Percentiles rank a stretch among this genome's conserved stretches.
These are phyloP conservation scores for Rhabdomys pumilio DNA, from an alignment of 2,797 vertebrate species.

Conservation along the genomic window DNA sequence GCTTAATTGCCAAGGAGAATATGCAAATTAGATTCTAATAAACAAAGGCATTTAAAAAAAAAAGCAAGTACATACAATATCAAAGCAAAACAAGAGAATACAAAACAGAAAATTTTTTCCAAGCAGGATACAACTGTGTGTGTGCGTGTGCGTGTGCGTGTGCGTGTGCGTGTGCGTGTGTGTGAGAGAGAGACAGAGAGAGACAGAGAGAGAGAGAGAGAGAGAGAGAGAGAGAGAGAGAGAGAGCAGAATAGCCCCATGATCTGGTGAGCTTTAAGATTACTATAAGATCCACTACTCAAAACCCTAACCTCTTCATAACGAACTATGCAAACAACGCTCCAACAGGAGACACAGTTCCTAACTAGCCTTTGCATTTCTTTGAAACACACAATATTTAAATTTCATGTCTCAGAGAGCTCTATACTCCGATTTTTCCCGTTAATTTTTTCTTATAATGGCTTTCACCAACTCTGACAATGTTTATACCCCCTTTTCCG, in stretches of 20 bases:
- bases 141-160: not conserved
- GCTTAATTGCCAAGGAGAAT: not conserved
- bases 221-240: too few relatives aligned
- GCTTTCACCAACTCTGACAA: not conserved
- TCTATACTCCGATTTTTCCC: not conserved
- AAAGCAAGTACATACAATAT: not conserved
- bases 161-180: not conserved
- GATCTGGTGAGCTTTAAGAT: not conserved
- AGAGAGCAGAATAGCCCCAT: not conserved
- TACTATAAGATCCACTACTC: not conserved
- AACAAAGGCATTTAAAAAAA: not conserved
- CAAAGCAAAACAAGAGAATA: not conserved
- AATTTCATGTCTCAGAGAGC: not conserved
- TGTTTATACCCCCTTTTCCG: not conserved
- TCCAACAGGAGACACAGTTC: fast-evolving
- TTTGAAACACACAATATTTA: conserved; percentile 5
- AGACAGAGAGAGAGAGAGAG: not conserved
- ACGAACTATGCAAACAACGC: not conserved
- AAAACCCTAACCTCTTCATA: not conserved
- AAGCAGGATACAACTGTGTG: not conserved
- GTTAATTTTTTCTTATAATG: not conserved
- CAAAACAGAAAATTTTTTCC: not conserved
- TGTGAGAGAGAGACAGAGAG: not conserved
- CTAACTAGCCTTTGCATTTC: not conserved
- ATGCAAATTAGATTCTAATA: conserved; percentile 44